Conservation (phyloP, 2,113 vertebrate genomes). For the Passer montanus region DNA sequence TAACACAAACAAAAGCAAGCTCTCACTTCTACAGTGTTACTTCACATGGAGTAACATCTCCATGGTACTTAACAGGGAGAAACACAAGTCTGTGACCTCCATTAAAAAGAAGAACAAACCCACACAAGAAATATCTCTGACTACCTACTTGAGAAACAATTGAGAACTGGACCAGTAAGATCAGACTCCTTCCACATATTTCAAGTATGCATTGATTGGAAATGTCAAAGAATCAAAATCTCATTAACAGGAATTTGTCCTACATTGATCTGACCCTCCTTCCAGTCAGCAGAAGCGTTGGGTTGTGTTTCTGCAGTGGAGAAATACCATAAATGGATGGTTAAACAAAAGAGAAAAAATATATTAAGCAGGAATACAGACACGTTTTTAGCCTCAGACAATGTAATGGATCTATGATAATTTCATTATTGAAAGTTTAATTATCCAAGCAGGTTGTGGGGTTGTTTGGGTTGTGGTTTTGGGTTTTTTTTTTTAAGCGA, state of each 20-base stretch:
- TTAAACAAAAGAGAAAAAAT: neutral
- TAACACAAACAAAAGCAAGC: neutral
- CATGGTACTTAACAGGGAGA: neutral
- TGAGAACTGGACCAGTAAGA: conserved; percentile 16
- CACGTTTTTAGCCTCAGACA: neutral
- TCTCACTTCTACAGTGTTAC: neutral
- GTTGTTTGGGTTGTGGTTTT: neutral
- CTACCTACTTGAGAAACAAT: conserved; percentile 14
- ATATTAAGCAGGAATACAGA: neutral
- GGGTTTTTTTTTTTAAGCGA: neutral
- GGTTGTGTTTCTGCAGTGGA: neutral
- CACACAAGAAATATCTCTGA: neutral
- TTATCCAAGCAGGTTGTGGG: neutral
- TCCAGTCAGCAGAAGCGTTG: conserved; percentile 9
- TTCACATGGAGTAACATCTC: no score
- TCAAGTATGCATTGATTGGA: conserved; percentile 43
- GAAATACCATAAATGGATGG: neutral
- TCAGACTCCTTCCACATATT: conserved; percentile 25
- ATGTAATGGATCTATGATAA: conserved; percentile 1
- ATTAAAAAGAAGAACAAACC: neutral
- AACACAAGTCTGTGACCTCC: neutral
- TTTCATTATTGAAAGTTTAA: conserved; percentile 34
- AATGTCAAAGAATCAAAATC: conserved; percentile 63
- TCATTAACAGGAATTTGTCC: conserved; percentile 58
- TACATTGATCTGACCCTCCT: conserved; percentile 36